Percentiles rank a stretch among this genome's conserved stretches.
Conservation (phyloP, 2,888 invertebrate genomes). For the Andricus quercusramuli region DNA sequence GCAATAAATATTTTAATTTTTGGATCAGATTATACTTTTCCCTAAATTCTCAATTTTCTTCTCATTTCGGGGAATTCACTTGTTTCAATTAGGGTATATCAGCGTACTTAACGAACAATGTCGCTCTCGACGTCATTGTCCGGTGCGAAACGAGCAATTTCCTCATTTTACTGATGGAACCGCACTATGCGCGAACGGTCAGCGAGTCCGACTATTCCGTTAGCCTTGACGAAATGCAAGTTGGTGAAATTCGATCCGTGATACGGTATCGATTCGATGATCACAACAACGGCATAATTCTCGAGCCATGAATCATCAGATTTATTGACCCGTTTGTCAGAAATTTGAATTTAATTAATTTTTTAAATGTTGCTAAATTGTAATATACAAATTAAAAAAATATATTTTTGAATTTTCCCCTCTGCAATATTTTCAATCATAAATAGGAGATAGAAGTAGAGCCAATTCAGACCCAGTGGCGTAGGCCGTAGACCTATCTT, state of each 20-base stretch:
- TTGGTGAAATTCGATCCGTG: constrained; percentile 1
- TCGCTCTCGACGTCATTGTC: constrained; percentile 50
- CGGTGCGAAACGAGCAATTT: constrained; percentile 60
- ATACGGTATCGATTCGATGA: not conserved
- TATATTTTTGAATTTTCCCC: not conserved
- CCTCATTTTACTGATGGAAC: constrained; percentile 56
- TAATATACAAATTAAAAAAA: not conserved
- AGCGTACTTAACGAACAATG: constrained; percentile 34
- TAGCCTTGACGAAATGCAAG: constrained; percentile 22
- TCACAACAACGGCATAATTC: not conserved
- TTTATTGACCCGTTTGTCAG: not conserved
- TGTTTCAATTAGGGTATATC: constrained; percentile 33
- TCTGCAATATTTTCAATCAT: not conserved
- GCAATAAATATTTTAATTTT: not conserved
- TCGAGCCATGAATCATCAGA: not conserved
- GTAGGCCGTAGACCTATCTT: not conserved
- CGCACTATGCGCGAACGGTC: constrained; percentile 10
- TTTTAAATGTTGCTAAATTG: not conserved
- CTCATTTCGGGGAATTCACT: constrained; percentile 31
- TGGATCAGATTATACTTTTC: not conserved
- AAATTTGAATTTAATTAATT: not conserved
- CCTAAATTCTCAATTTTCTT: not conserved
- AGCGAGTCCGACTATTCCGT: constrained; percentile 28
- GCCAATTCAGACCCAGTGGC: not conserved
- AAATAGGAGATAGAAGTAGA: not conserved